Evolutionary conservation across 2,888 invertebrate species (phyloP), one percentile per base, ranked within the genome.

Genomic region (Dasysyrphus albostriatus): DNA sequence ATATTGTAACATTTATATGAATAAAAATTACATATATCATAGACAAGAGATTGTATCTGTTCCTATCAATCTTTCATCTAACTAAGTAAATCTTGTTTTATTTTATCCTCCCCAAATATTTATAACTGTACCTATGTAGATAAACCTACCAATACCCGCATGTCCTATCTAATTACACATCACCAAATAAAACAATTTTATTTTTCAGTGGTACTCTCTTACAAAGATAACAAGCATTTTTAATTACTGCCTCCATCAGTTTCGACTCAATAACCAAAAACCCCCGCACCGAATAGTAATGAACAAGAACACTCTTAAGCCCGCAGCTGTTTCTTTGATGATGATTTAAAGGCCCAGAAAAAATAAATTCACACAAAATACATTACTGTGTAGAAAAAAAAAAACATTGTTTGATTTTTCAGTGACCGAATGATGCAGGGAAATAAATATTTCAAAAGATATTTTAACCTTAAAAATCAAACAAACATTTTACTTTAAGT

Each of bases 271-370:
- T 34, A 32, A 29, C 47, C 3, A 1, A 29, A 29, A 29, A 47
- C 65, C 73, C 65, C 44, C 59, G 14, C 58, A 1, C n/a, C 24
- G 10, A 19, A 63, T 24, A 24, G 8, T 63, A 63, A 63, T 63
- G 39, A 65, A 58, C 75, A 51, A 54, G 42, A 56, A 72, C 14
- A 70, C 6, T 39, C 34, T 29, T 56, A 49, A 67, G 76, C 84
- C 84, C 81, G 84, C 84, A 85, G 84, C 84, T 85, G 84, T 81
- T 85, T 32, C 76, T 76, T 51, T 67, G 61, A 79, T 81, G 84
- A 85, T 85, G 54, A 54, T 81, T 85, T 73, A 59, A n/a, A 59
- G 49, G 54, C 56, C 69, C 32, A 49, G 10, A 37, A 14, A 32
- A 51, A 54, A 42, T 42, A 42, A 54, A 54, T 42, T 24, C 14